A percentile compares a stretch with the other conserved stretches of the same genome.
phyloP scores from a whole-genome alignment of 2,888 invertebrate species.

The Oxycera nigricornis region DNA sequence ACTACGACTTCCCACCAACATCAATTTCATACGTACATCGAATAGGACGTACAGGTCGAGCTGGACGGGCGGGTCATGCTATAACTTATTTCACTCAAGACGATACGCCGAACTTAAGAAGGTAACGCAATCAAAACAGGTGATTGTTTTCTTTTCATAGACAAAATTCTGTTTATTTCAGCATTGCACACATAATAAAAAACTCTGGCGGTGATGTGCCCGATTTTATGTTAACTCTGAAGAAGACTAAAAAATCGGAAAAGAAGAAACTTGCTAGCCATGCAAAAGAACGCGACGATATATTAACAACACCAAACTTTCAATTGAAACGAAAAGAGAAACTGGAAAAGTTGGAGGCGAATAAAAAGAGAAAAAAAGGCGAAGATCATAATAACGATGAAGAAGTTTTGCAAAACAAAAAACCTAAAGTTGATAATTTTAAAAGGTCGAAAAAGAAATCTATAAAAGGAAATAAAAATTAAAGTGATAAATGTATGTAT shows the following conservation, averaged over 20 bases:
- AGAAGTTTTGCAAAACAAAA: too few relatives aligned
- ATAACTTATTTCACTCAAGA: constrained; percentile 93
- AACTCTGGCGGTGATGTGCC: constrained; percentile 93
- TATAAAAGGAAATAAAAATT: constrained; percentile 22
- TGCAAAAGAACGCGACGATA: constrained; percentile 72
- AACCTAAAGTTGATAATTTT: neutral
- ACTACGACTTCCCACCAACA: constrained; percentile 95
- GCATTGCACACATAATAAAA: constrained; percentile 89
- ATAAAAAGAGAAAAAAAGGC: too few relatives aligned
- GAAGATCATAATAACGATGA: too few relatives aligned
- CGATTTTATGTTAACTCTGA: constrained; percentile 83
- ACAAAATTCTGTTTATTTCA: constrained; percentile 56
- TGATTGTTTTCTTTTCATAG: neutral
- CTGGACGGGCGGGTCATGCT: constrained; percentile 86
- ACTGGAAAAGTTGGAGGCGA: constrained; percentile 1
- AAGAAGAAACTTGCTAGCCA: constrained; percentile 66
- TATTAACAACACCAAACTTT: constrained; percentile 66
- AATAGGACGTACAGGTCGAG: constrained; percentile 89
- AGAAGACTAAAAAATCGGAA: constrained; percentile 71
- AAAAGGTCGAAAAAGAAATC: constrained; percentile 7
- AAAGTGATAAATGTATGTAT: neutral
- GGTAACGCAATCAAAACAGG: constrained; percentile 64
- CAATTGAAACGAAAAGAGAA: constrained; percentile 51
- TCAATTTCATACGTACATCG: constrained; percentile 91
- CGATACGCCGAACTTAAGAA: constrained; percentile 84